These are phyloP conservation scores for Nemopilema nomurai DNA, from an alignment of 30 jellyfish, hydroid and myxozoan genomes.

Conservation along the genomic window DNA sequence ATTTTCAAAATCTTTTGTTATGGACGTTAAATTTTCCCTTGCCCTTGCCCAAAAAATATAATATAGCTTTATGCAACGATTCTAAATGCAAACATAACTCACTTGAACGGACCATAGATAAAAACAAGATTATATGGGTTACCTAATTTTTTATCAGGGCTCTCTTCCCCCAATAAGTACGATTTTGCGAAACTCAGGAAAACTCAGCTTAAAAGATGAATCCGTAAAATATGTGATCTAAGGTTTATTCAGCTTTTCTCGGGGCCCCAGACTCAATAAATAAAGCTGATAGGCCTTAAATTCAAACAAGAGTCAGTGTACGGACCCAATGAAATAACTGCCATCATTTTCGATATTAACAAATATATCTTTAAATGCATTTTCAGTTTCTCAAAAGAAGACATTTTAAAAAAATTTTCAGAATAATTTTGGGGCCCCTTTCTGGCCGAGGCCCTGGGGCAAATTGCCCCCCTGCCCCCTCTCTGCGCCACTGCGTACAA, in stretches of 20 bases:
- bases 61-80: constrained; percentile 13
- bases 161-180: constrained; percentile 9
- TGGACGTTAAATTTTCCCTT: neutral
- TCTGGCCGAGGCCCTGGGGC: constrained; percentile 1
- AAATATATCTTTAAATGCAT: neutral
- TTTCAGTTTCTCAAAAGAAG: neutral
- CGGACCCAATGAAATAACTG: constrained; percentile 17
- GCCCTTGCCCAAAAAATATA: neutral
- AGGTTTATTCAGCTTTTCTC: constrained; percentile 9
- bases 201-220: neutral
- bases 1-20: neutral
- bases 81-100: constrained; percentile 16
- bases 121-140: constrained; percentile 5
- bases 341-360: constrained; percentile 4
- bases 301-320: constrained; percentile 9
- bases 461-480: neutral
- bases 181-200: constrained; percentile 10
- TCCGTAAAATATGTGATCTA: neutral
- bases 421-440: neutral
- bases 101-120: constrained; percentile 12
- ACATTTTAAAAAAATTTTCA: neutral
- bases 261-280: constrained; percentile 13
- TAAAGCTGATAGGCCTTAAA: constrained; percentile 16
- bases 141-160: constrained; percentile 6
- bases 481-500: neutral